phyloP scores from a whole-genome alignment of 2,888 invertebrate species.

The Drosophila emarginata region DNA sequence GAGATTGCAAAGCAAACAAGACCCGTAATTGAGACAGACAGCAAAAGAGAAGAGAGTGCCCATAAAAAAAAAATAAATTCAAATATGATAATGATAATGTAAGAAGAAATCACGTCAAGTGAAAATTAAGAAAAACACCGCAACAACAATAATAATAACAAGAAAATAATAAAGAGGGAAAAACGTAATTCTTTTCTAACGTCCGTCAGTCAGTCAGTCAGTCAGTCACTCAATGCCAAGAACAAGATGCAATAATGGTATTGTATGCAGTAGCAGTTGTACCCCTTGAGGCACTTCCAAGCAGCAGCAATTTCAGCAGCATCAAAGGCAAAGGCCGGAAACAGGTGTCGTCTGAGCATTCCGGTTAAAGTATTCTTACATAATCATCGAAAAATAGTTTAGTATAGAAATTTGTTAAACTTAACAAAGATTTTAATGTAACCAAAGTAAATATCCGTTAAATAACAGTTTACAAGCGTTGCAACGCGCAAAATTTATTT shows the following conservation, averaged over 20 bases:
- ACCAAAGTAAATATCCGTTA: background rate
- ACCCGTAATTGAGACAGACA: conserved; percentile 10
- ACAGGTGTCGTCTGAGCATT: conserved; percentile 62
- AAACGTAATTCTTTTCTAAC: conserved; percentile 35
- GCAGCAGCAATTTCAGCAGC: conserved; percentile 17
- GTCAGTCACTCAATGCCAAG: conserved; percentile 23
- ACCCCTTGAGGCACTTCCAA: conserved; percentile 5
- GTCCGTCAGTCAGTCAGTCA: conserved; percentile 33
- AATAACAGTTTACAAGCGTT: background rate
- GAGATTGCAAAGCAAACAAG: conserved; percentile 38
- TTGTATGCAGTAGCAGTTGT: conserved; percentile 12
- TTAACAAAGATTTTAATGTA: conserved; percentile 32
- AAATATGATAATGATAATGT: conserved; percentile 73
- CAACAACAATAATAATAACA: conserved; percentile 5
- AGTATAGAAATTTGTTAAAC: background rate
- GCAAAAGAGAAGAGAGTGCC: conserved; percentile 14
- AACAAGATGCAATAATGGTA: conserved; percentile 67
- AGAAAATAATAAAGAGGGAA: conserved; percentile 9
- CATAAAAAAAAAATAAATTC: conserved; percentile 53
- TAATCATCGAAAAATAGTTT: background rate
- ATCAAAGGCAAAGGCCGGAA: conserved; percentile 50
- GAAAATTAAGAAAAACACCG: conserved; percentile 61
- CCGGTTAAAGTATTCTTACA: background rate
- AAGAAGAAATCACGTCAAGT: conserved; percentile 66
- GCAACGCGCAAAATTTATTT: too few relatives aligned